Conservation (phyloP, 1,140 invertebrate genomes). For the Littorina saxatilis region DNA sequence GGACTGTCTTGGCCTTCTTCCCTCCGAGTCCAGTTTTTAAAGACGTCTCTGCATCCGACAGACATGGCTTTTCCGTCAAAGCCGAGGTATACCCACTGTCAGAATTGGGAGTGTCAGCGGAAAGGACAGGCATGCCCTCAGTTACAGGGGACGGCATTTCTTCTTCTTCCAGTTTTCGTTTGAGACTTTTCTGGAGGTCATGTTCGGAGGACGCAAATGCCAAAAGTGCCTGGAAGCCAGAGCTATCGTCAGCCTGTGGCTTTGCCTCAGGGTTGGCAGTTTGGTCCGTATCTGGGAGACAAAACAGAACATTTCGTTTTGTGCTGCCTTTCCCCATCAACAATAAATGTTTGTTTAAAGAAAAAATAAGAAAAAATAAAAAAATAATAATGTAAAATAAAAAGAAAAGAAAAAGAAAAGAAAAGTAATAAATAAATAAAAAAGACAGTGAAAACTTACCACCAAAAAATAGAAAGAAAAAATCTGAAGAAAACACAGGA, state of each 20-base stretch:
- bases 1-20: neutral
- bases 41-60: neutral
- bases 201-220: constrained; percentile 90
- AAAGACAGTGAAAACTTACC: neutral
- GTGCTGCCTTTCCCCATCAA: constrained; percentile 14
- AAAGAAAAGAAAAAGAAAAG: neutral
- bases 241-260: neutral
- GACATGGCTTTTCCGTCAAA: neutral
- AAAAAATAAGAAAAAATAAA: neutral
- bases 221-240: constrained; percentile 90
- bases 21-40: neutral
- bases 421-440: neutral
- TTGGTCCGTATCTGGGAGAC: constrained; percentile 8
- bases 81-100: neutral
- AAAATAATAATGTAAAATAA: neutral
- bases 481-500: neutral
- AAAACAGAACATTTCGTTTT: constrained; percentile 21
- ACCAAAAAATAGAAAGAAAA: neutral
- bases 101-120: neutral
- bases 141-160: neutral
- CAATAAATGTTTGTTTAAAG: neutral
- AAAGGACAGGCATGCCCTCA: neutral
- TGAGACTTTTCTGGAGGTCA: constrained; percentile 74
- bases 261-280: neutral
- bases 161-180: neutral